Percentiles rank a stretch among this genome's conserved stretches.
Evolutionary conservation across 2,797 vertebrate species (phyloP).

Genomic region (Anguilla anguilla): DNA sequence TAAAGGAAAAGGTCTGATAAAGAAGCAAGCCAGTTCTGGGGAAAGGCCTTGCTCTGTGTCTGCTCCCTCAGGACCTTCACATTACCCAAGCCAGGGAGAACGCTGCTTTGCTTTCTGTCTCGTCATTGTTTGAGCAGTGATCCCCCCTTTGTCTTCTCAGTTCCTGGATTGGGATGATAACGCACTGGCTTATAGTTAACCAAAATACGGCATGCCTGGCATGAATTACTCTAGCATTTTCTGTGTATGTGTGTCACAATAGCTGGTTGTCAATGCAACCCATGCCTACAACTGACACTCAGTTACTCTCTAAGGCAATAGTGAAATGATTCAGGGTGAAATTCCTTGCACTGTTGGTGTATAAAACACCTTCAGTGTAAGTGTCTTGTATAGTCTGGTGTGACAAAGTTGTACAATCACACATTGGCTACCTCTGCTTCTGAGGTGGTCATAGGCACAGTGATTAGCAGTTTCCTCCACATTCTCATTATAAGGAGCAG

Average conservation of each 20-base stretch:
- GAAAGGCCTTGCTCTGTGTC: neutral
- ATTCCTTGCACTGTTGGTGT: neutral
- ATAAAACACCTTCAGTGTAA: neutral
- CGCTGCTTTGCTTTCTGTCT: neutral
- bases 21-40: neutral
- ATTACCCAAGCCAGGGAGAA: neutral
- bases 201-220: neutral
- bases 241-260: neutral
- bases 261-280: neutral
- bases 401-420: neutral
- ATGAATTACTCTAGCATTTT: neutral
- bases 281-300: neutral
- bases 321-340: neutral
- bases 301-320: neutral
- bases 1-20: neutral
- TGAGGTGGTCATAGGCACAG: neutral
- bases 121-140: neutral
- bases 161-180: constrained; percentile 4
- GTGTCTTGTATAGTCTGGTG: neutral
- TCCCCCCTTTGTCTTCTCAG: neutral
- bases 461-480: constrained; percentile 8
- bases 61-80: neutral
- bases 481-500: constrained; percentile 2
- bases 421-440: neutral
- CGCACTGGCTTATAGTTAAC: neutral